A percentile compares a stretch with the other conserved stretches of the same genome.
phyloP scores from a whole-genome alignment of 2,888 invertebrate genomes.

The Venustoraphidia nigricollis region DNA sequence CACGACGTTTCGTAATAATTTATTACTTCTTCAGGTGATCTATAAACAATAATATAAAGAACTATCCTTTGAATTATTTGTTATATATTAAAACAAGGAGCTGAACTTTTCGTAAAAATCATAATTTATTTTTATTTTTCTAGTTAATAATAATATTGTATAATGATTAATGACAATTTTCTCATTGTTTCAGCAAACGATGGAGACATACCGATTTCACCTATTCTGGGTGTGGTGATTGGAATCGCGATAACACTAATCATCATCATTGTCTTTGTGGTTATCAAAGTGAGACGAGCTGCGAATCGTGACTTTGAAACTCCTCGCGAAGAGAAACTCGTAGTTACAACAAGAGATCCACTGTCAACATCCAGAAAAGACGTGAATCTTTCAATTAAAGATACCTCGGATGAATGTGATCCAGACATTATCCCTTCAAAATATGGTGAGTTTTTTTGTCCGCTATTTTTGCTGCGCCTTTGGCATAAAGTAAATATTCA shows the following conservation, averaged over 20 bases:
- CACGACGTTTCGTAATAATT: too few species aligned
- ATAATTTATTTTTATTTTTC: too few species aligned
- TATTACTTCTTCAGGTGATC: too few species aligned
- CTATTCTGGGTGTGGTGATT: slow-evolving; percentile 35
- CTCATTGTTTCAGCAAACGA: slow-evolving; percentile 32
- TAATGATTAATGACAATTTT: too few species aligned
- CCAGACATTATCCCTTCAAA: slow-evolving; percentile 63
- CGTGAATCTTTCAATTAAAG: slow-evolving; percentile 14
- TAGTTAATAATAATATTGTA: too few species aligned
- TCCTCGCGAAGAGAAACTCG: slow-evolving; percentile 17
- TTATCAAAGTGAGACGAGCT: slow-evolving; percentile 29
- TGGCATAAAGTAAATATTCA: slow-evolving; percentile 46
- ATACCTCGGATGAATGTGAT: slow-evolving; percentile 39
- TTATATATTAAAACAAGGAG: too few species aligned
- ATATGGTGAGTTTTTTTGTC: slow-evolving; percentile 37
- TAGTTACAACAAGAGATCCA: slow-evolving; percentile 11
- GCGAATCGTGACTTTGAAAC: slow-evolving; percentile 20
- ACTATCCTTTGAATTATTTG: too few species aligned
- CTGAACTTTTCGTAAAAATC: too few species aligned
- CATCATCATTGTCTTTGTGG: slow-evolving; percentile 32
- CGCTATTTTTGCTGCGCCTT: slow-evolving; percentile 25
- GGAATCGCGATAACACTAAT: slow-evolving; percentile 37
- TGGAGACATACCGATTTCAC: slow-evolving; percentile 36
- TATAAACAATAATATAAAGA: too few species aligned
- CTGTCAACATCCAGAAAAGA: slow-evolving; percentile 12